phyloP scores from a whole-genome alignment of 2,113 vertebrate species.

The Silurus meridionalis region DNA sequence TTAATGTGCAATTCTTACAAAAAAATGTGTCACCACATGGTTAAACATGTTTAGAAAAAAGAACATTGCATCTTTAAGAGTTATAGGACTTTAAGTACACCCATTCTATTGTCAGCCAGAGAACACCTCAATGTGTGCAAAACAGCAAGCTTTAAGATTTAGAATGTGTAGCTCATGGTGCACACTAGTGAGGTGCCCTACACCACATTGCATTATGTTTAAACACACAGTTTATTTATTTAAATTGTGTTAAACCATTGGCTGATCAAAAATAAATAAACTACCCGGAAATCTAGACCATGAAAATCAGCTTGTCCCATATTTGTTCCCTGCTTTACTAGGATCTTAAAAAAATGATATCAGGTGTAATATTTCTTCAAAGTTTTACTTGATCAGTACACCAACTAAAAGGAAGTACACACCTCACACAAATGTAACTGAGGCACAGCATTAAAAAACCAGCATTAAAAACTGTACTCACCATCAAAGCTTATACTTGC shows the following conservation, averaged over 20 bases:
- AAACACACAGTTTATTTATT: neutral
- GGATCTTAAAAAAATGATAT: no score
- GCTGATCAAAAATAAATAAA: neutral
- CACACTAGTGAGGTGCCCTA: neutral
- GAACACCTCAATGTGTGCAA: neutral
- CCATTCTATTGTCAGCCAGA: neutral
- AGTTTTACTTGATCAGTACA: neutral
- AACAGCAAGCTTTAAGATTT: neutral
- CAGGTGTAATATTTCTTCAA: neutral
- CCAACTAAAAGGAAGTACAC: neutral
- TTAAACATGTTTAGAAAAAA: neutral
- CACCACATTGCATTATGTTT: neutral
- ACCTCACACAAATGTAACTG: neutral
- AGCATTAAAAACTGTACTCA: slow-evolving; percentile 74
- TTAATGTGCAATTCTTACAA: no score
- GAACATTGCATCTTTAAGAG: neutral
- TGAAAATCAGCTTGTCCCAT: neutral
- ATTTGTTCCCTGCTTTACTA: neutral
- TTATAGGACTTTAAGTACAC: neutral
- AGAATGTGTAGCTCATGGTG: neutral
- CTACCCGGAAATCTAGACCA: neutral
- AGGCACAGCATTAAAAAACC: neutral
- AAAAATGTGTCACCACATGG: neutral
- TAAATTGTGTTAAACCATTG: neutral
- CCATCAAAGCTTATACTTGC: slow-evolving; percentile 98